phyloP scores from a whole-genome alignment of 2,113 vertebrate species.

The Pangasianodon gigas region DNA sequence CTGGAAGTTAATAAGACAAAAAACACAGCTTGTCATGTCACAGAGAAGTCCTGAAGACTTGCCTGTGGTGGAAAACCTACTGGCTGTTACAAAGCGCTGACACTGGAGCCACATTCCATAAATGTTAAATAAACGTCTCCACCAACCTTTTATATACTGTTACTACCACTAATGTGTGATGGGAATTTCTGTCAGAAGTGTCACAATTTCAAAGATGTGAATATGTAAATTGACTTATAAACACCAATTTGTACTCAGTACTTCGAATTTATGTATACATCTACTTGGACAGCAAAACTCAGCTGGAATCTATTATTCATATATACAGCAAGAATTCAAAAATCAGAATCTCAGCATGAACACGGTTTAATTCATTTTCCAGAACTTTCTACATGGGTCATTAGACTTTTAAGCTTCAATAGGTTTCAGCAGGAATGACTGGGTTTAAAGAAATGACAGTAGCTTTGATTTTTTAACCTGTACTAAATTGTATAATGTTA shows the following conservation, averaged over 20 bases:
- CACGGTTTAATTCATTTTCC: background rate
- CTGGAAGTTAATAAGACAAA: background rate
- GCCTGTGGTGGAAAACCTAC: background rate
- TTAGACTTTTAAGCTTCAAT: background rate
- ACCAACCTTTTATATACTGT: background rate
- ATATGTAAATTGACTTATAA: background rate
- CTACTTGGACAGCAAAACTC: background rate
- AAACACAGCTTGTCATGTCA: background rate
- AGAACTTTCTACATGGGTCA: background rate
- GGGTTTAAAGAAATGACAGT: background rate
- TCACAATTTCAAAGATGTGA: background rate
- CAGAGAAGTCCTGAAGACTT: background rate
- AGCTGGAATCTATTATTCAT: background rate
- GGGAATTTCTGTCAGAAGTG: background rate
- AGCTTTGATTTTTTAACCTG: background rate
- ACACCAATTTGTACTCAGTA: background rate
- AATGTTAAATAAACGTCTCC: background rate
- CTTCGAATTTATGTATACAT: no score
- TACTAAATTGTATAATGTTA: background rate
- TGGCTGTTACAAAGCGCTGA: background rate
- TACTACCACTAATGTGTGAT: background rate
- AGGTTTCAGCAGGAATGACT: background rate
- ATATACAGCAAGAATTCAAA: background rate
- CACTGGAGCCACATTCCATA: background rate
- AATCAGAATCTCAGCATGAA: background rate